Evolutionary conservation across 2,113 vertebrate species (phyloP).

Genomic region (Callaeas wilsoni): DNA sequence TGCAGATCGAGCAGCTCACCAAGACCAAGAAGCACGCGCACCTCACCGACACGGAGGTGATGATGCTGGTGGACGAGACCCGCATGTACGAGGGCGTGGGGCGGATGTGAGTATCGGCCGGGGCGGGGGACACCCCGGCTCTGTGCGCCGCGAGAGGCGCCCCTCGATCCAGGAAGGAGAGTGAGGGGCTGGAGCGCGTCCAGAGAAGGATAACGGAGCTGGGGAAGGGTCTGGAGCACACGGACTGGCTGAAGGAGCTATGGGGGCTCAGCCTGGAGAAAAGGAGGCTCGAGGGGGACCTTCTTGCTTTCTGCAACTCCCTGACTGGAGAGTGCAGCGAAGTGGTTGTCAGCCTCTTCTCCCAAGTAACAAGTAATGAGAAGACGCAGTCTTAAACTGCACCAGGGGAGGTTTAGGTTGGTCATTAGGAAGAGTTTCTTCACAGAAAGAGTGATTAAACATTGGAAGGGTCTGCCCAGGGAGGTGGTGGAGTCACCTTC

Average conservation of each 20-base stretch:
- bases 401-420: neutral
- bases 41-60: constrained; percentile 86
- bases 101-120: constrained; percentile 85
- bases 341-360: neutral
- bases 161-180: accelerated
- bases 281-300: neutral
- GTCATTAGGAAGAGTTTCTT: neutral
- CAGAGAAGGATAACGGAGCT: neutral
- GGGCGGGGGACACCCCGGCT: neutral
- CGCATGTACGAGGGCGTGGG: constrained; percentile 95
- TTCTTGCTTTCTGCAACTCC: neutral
- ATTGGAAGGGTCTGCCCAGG: neutral
- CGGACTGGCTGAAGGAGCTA: neutral
- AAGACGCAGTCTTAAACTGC: neutral
- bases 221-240: neutral
- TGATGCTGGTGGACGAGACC: constrained; percentile 81
- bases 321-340: neutral
- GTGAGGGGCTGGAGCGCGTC: neutral
- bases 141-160: neutral
- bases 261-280: neutral
- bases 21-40: constrained; percentile 90
- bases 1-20: constrained; percentile 93
- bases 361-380: no score
- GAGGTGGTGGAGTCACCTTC: neutral
- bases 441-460: neutral